Evolutionary conservation across 2,797 vertebrate genomes (phyloP).

Genomic region (Falco novaeseelandiae): DNA sequence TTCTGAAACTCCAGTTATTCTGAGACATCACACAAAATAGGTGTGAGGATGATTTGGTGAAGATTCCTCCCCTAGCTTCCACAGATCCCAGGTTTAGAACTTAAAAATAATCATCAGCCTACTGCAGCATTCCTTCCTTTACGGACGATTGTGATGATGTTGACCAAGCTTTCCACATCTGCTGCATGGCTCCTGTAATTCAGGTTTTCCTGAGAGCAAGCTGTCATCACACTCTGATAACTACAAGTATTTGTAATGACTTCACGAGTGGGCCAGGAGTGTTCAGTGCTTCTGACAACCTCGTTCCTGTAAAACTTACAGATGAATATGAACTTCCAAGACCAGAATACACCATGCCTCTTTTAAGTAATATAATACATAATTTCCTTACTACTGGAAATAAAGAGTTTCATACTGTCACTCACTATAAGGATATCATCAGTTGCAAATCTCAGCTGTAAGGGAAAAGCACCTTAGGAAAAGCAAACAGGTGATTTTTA

Average conservation of each 20-base stretch:
- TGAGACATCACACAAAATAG: not conserved
- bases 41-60: not conserved
- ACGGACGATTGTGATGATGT: not conserved
- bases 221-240: not conserved
- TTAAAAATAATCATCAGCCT: not conserved
- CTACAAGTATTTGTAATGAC: not conserved
- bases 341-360: not conserved
- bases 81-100: not conserved
- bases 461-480: not conserved
- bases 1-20: not conserved
- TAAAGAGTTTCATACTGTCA: not conserved
- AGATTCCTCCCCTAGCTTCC: not conserved
- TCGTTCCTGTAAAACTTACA: not conserved
- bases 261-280: not conserved
- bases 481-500: conserved; percentile 42
- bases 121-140: not conserved
- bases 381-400: conserved; percentile 14
- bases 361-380: not conserved
- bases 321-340: not conserved
- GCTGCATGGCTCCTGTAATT: not conserved
- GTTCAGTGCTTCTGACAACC: not conserved
- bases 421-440: not conserved
- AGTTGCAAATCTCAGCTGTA: not conserved
- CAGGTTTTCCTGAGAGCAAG: not conserved
- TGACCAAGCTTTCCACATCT: not conserved